Evolutionary conservation across 2,113 vertebrate genomes (phyloP).

Genomic region (Halcyon malimbica): DNA sequence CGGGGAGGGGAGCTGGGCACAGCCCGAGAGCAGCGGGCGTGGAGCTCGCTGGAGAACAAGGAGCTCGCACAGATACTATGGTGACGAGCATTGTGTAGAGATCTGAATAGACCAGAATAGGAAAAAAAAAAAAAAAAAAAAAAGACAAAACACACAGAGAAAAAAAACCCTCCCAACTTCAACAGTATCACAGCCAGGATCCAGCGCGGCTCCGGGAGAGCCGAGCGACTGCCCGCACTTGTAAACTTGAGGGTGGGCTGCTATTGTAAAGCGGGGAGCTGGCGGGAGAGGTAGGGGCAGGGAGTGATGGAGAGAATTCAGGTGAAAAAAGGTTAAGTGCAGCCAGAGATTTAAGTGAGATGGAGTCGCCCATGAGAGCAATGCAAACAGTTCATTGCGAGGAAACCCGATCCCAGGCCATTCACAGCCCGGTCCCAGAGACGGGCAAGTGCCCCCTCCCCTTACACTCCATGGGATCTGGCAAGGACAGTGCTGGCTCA

Average conservation of each 20-base stretch:
- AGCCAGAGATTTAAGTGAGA: constrained; percentile 57
- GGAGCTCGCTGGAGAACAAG: neutral
- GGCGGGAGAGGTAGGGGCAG: neutral
- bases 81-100: constrained; percentile 37
- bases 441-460: constrained; percentile 36
- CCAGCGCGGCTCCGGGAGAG: neutral
- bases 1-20: neutral
- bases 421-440: constrained; percentile 34
- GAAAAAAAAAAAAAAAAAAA: neutral
- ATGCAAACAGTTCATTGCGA: constrained; percentile 38
- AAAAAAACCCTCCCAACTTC: neutral
- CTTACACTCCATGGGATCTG: constrained; percentile 47
- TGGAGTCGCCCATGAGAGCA: constrained; percentile 58
- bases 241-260: constrained; percentile 40
- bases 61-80: constrained; percentile 14
- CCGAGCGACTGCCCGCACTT: neutral
- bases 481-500: constrained; percentile 63
- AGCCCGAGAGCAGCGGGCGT: neutral
- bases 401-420: constrained; percentile 59
- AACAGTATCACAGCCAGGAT: constrained; percentile 22
- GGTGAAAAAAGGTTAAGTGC: constrained; percentile 62
- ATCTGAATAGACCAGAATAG: constrained; percentile 17
- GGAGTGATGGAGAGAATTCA: constrained; percentile 26
- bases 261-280: neutral
- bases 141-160: neutral